These are phyloP conservation scores for Melopsittacus undulatus DNA, from an alignment of 2,797 vertebrate species.

Conservation along the genomic window DNA sequence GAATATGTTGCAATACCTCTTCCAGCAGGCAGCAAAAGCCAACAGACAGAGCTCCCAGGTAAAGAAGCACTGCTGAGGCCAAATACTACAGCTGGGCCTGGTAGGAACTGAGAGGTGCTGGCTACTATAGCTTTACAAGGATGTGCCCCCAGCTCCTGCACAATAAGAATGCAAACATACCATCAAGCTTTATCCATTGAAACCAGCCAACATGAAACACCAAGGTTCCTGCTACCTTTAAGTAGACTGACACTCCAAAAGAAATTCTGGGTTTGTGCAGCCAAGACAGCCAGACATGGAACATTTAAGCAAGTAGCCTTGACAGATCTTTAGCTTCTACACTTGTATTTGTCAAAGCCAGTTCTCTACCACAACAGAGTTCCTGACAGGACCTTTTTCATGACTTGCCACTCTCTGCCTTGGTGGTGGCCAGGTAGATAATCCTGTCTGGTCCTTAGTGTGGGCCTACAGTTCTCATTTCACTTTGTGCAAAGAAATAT, in stretches of 20 bases:
- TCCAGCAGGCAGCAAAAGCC: neutral
- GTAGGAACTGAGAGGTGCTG: neutral
- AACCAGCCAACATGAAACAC: neutral
- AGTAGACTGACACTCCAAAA: neutral
- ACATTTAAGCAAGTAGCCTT: neutral
- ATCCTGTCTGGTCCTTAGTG: neutral
- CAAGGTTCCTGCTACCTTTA: neutral
- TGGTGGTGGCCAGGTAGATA: neutral
- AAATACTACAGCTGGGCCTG: neutral
- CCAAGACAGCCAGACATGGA: neutral
- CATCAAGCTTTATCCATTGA: neutral
- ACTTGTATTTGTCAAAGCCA: too few species aligned
- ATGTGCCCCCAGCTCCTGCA: neutral
- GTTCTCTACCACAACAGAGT: too few species aligned
- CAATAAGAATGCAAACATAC: neutral
- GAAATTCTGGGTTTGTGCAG: neutral
- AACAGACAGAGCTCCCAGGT: neutral
- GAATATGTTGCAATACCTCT: neutral
- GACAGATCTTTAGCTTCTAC: neutral
- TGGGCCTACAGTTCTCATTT: neutral
- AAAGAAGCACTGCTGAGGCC: neutral
- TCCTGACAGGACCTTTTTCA: neutral
- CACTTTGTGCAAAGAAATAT: neutral
- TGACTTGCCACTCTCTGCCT: rapidly evolving
- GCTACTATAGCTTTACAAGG: neutral